These are phyloP conservation scores for Hirtodrosophila cameraria DNA, from an alignment of 2,888 invertebrate genomes.

Conservation along the genomic window DNA sequence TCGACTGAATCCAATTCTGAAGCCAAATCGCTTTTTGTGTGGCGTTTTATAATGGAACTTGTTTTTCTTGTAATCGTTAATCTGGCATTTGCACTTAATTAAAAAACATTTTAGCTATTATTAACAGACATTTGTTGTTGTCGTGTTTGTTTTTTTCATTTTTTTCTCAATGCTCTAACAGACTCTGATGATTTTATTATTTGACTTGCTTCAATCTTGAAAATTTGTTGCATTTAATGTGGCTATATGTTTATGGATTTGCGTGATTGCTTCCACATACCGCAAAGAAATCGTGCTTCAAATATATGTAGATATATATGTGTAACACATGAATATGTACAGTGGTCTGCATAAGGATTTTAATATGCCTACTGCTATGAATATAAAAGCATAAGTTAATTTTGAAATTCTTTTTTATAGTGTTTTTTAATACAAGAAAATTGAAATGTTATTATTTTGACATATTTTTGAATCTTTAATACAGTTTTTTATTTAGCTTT, in stretches of 20 bases:
- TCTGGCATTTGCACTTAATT: constrained; percentile 80
- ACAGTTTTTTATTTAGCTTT: no score
- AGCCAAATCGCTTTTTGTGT: constrained; percentile 52
- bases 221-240: constrained; percentile 56
- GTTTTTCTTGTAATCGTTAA: constrained; percentile 78
- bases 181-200: constrained; percentile 37
- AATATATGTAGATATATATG: constrained; percentile 2
- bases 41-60: constrained; percentile 70
- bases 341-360: no score
- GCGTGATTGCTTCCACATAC: constrained; percentile 70
- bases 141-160: constrained; percentile 26
- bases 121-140: constrained; percentile 58
- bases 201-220: constrained; percentile 36
- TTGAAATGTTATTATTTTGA: no score
- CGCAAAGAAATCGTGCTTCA: constrained; percentile 47
- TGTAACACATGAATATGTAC: constrained; percentile 14
- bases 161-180: constrained; percentile 1
- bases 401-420: no score
- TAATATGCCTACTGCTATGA: no score
- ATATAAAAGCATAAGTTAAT: no score
- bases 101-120: constrained; percentile 78
- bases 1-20: constrained; percentile 24
- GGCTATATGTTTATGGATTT: constrained; percentile 58
- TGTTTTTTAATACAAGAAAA: no score
- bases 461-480: no score